Conservation (phyloP, 2,113 vertebrate species). For the Dipodomys ordii region DNA sequence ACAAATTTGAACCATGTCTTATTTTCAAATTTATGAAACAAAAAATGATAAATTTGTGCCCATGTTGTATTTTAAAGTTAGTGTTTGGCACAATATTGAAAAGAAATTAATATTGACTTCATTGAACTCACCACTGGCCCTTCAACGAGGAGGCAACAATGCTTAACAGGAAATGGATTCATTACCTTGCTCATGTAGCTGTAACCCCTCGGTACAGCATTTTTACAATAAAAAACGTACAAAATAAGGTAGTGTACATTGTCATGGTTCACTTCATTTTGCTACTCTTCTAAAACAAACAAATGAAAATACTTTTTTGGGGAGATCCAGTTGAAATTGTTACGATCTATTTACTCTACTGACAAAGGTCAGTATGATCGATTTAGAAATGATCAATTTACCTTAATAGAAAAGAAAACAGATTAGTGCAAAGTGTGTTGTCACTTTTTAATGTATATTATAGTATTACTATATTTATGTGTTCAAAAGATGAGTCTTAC, state of each 20-base stretch:
- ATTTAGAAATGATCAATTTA: not conserved
- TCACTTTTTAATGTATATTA: not conserved
- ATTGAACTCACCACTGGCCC: not conserved
- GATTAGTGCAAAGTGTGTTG: not conserved
- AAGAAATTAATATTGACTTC: constrained; percentile 31
- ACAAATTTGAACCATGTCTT: no score
- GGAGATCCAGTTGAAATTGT: not conserved
- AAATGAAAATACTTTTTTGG: constrained; percentile 10
- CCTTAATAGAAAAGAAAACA: not conserved
- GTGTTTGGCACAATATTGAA: not conserved
- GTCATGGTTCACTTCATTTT: not conserved
- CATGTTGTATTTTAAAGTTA: not conserved
- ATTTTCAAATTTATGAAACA: not conserved
- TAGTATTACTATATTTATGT: not conserved
- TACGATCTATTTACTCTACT: not conserved
- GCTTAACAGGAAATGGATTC: no score
- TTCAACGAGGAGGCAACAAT: not conserved
- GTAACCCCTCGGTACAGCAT: no score
- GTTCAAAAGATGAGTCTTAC: not conserved
- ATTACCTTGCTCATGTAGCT: no score
- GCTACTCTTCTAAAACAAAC: not conserved
- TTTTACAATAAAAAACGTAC: no score
- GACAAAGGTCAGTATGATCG: not conserved
- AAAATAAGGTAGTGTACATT: not conserved
- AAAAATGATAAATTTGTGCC: not conserved